phyloP scores from a whole-genome alignment of 2,888 invertebrate species.

The Homarus gammarus region DNA sequence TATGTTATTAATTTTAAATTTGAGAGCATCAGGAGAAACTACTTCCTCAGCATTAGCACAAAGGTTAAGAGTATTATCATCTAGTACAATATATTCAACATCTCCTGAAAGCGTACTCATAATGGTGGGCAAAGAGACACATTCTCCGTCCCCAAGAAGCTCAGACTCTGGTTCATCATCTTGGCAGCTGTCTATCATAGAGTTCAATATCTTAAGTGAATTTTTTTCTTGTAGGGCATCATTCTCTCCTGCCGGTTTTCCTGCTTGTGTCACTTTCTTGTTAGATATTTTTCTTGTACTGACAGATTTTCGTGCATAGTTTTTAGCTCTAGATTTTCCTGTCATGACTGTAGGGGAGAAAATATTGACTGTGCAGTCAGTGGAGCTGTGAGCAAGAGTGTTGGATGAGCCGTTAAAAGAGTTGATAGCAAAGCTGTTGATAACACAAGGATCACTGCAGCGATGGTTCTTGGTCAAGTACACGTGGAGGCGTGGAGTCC shows the following conservation, averaged over 20 bases:
- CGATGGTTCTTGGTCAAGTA: constrained; percentile 54
- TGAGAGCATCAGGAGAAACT: constrained; percentile 32
- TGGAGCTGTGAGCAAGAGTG: not conserved
- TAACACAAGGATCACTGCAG: constrained; percentile 34
- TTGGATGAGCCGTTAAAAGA: not conserved
- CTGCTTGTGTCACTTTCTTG: not conserved
- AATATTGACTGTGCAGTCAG: not conserved
- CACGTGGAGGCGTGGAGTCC: constrained; percentile 64
- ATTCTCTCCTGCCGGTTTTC: not conserved
- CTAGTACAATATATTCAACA: constrained; percentile 61
- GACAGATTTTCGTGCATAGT: not conserved
- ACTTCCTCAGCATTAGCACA: not conserved
- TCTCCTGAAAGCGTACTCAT: constrained; percentile 57
- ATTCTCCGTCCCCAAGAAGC: constrained; percentile 45
- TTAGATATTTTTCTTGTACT: constrained; percentile 14
- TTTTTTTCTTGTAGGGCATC: not conserved
- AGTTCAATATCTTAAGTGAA: not conserved
- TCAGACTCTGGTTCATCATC: constrained; percentile 57
- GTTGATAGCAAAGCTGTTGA: not conserved
- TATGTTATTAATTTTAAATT: constrained; percentile 50
- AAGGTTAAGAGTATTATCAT: constrained; percentile 56
- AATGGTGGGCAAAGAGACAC: constrained; percentile 55
- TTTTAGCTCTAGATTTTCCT: constrained; percentile 41
- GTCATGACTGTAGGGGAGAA: constrained; percentile 35
- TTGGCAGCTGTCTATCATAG: not conserved